Evolutionary conservation across 2,797 vertebrate species (phyloP), one percentile per base, ranked within the genome.

Genomic region (Girardinus metallicus): DNA sequence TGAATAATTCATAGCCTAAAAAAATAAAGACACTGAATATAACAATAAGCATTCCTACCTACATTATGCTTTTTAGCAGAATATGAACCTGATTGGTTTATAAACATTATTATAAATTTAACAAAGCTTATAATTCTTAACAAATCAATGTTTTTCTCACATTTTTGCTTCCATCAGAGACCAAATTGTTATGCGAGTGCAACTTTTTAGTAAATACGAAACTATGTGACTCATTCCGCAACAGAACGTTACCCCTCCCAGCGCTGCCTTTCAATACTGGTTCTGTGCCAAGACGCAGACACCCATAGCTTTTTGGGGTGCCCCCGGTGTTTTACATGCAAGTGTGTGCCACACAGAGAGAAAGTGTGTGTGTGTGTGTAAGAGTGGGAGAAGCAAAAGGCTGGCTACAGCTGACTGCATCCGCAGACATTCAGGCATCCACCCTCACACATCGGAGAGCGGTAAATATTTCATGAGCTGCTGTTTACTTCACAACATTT

Each of bases 401-500:
- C 81, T 57, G 39, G 75, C 80, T 34, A 85, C 55, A 85, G 77
- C 82, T 81, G 80, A 83, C 77, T 89, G 81, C 79, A 81, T 72
- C 74, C 68, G 62, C 83, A 83, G 71, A 79, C 79, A 43, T 73
- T 79, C 60, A 70, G 76, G 64, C 75, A 75, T 73, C 23, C 71
- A 75, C 75, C 76, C 57, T 78, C 75, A 80, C 73, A 78, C 51
- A 74, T 77, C 80, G 68, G 44, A 84, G 82, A 39, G 75, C 57
- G 70, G 79, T 94, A 86, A 94, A 95, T 95, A 91, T 94, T 95
- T 93, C 86, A 95, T 93, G 91, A 92, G 92, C 85, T 85, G 90
- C 88, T 93, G 91, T 92, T 94, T 93, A 88, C 90, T 90, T 90
- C 88, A 84, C 86, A 90, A 83, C 87, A 85, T 87, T 90, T 87